These are phyloP conservation scores for Coregonus sp. DNA, from an alignment of 2,797 vertebrate species.

Conservation along the genomic window DNA sequence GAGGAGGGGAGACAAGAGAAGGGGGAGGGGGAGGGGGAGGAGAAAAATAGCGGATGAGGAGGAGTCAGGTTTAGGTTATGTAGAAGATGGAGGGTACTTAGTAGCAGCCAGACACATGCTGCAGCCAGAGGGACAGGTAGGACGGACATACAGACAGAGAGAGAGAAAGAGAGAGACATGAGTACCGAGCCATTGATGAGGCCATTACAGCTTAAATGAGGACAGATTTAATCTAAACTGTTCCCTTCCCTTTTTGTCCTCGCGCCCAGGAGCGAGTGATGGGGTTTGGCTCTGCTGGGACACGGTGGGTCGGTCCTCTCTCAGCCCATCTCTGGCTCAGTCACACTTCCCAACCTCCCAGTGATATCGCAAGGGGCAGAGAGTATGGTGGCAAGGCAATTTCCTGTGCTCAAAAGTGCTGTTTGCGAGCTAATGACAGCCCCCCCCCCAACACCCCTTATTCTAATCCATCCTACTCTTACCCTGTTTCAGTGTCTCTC, in stretches of 20 bases:
- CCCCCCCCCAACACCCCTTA: background rate
- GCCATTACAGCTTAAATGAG: constrained; percentile 64
- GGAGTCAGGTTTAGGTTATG: background rate
- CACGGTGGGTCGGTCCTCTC: constrained; percentile 23
- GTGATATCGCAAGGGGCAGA: constrained; percentile 42
- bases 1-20: background rate
- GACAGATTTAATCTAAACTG: constrained; percentile 63
- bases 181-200: constrained; percentile 60
- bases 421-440: background rate
- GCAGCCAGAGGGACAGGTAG: no score
- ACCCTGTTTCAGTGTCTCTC: no score
- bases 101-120: no score
- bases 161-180: constrained; percentile 13
- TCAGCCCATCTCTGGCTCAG: background rate
- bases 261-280: constrained; percentile 65
- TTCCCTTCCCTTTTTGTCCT: constrained; percentile 36
- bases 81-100: background rate
- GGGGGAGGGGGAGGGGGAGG: no score
- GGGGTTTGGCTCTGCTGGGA: constrained; percentile 56
- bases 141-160: no score
- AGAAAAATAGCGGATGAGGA: constrained; percentile 16
- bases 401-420: constrained; percentile 21
- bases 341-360: background rate
- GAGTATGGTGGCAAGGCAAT: constrained; percentile 39
- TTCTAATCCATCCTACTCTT: no score